phyloP scores from a whole-genome alignment of 2,113 vertebrate genomes.

The Alectura lathami region DNA sequence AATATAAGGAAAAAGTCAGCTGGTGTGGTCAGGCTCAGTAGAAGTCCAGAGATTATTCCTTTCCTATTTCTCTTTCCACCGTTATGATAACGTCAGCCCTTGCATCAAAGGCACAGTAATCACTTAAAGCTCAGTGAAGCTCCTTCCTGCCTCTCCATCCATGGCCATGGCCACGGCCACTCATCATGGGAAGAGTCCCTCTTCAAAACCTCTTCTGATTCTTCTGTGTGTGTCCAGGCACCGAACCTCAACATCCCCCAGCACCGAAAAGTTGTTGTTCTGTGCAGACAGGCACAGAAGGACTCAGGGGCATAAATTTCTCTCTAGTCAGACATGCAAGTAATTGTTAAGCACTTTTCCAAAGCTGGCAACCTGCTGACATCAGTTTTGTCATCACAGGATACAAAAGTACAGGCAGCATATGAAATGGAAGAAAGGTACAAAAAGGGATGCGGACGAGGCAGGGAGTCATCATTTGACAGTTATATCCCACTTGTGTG shows the following conservation, averaged over 20 bases:
- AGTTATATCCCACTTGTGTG: not conserved
- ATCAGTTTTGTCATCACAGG: not conserved
- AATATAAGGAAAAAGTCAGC: not conserved
- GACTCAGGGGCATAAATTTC: not conserved
- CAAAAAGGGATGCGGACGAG: not conserved
- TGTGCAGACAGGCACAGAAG: not conserved
- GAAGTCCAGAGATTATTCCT: not conserved
- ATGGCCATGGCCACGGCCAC: not conserved
- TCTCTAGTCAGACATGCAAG: not conserved
- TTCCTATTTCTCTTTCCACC: not conserved
- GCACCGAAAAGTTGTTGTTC: not conserved
- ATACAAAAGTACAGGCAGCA: not conserved
- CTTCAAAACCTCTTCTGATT: not conserved
- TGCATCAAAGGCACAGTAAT: not conserved
- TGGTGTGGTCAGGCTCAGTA: not conserved
- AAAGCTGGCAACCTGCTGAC: not conserved
- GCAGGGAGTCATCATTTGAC: not conserved
- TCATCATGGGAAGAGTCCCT: not conserved
- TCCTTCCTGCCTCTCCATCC: not conserved
- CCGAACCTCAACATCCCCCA: not conserved
- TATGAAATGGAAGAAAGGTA: not conserved
- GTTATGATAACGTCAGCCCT: not conserved
- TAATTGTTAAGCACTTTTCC: not conserved
- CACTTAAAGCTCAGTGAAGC: not conserved
- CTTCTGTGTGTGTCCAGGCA: not conserved